A percentile compares a stretch with the other conserved stretches of the same genome.
phyloP scores from a whole-genome alignment of 2,113 vertebrate genomes.

The Oncorhynchus clarkii region DNA sequence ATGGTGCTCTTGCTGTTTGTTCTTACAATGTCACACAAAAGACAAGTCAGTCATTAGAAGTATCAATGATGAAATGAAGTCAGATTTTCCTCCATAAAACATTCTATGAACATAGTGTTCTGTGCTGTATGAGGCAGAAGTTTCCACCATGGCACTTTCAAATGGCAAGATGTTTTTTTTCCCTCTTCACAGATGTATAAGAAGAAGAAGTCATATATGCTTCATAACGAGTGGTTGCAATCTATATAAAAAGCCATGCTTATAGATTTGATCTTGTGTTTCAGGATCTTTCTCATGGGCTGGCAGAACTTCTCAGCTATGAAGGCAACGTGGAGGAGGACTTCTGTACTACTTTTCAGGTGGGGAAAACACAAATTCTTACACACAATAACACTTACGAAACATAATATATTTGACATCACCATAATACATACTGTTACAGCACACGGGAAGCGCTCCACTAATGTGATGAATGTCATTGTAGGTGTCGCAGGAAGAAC shows the following conservation, averaged over 20 bases:
- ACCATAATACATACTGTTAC: neutral
- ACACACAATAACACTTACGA: neutral
- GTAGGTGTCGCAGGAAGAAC: constrained; percentile 95
- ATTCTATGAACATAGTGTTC: neutral
- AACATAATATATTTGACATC: neutral
- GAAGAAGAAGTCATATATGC: no score
- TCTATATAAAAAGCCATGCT: neutral
- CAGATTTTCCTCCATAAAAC: neutral
- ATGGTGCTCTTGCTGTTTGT: neutral
- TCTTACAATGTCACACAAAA: neutral
- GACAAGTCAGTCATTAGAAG: neutral
- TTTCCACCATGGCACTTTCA: neutral
- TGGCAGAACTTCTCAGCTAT: constrained; percentile 85
- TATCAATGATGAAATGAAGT: neutral
- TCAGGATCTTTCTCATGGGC: constrained; percentile 88
- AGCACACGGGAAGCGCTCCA: neutral
- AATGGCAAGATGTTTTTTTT: neutral
- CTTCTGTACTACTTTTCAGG: constrained; percentile 94
- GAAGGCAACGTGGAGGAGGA: constrained; percentile 95
- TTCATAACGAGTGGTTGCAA: no score
- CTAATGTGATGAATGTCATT: neutral
- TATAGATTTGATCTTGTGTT: neutral
- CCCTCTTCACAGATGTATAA: no score
- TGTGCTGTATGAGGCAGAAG: neutral
- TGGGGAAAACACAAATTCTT: constrained; percentile 34